Base-by-base conservation (phyloP, 2,797 vertebrate genomes). In the Danionella dracula region DNA sequence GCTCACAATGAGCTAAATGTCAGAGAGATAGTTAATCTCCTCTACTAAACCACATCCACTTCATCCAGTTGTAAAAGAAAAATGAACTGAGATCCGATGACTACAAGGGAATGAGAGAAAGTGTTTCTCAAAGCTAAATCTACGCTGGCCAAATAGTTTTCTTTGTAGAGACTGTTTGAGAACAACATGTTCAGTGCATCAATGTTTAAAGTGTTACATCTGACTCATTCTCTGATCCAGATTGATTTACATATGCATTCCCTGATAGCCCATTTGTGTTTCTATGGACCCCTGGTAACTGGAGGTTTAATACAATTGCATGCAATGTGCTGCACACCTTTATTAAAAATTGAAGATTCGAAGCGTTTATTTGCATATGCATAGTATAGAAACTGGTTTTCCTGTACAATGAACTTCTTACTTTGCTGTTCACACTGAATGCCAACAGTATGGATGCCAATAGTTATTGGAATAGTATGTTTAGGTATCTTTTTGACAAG, bases 11-110 rank as follows among this genome's bases (percentile, higher is more conserved):
- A 42, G 67, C 53, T 59, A 51, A 63, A 70, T 72, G 70, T 76
- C 70, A 68, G 34, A 46, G 49, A 49, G 51, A 61, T 66, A 59
- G 53, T 72, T 70, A 64, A 72, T 75, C 76, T 65, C 21, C 23
- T 37, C 19, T 62, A 40, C 61, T 29, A 53, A 29, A 40, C 53
- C 53, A 65, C 29, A 21, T 54, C 53, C 29, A 60, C 42, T 45
- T 20, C 23, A 40, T 37, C 35, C 37, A 57, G 40, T 21, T 40
- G 34, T 41, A 54, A 16, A 13, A 66, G 16, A 46, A 8, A 19
- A 9, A 27, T 56, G 54, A 54, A 55, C 32, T 41, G 63, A 59
- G 54, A 35, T 8, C 20, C 68, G 71, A 65, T 38, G 32, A 34
- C 23, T 3, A 27, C 6, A 27, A 27, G 6, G 35, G 40, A 51